Evolutionary conservation across 2,113 vertebrate genomes (phyloP).

Genomic region (Lichenostomus cassidix): DNA sequence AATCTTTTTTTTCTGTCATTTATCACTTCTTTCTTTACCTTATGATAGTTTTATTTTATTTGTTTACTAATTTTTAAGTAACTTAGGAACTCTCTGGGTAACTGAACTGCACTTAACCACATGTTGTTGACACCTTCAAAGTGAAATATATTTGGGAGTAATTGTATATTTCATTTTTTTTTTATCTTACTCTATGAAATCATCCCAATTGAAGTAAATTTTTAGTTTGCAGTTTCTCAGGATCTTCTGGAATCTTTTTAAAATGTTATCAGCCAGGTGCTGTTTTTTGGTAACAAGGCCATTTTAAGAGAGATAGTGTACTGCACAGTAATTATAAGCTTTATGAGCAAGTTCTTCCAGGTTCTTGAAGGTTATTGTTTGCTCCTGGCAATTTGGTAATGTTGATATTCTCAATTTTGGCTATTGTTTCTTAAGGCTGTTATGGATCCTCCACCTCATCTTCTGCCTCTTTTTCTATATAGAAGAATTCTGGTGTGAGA

Average conservation of each 20-base stretch:
- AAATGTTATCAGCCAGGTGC: neutral
- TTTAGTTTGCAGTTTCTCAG: neutral
- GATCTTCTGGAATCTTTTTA: neutral
- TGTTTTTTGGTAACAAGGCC: neutral
- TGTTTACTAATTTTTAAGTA: neutral
- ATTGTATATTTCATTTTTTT: neutral
- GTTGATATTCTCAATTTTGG: neutral
- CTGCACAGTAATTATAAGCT: neutral
- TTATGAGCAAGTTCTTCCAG: neutral
- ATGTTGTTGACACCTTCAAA: neutral
- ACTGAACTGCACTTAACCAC: neutral
- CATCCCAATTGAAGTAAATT: neutral
- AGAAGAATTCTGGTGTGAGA: neutral
- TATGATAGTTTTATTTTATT: neutral
- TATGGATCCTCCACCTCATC: neutral
- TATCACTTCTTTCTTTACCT: neutral
- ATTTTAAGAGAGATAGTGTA: neutral
- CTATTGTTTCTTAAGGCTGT: neutral
- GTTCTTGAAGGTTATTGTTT: neutral
- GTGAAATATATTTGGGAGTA: neutral
- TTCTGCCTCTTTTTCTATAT: neutral
- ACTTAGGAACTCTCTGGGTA: neutral
- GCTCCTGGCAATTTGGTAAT: neutral
- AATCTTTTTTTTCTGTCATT: neutral
- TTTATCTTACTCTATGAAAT: neutral